Percentiles rank a stretch among this genome's conserved stretches.
Conservation (phyloP, 2,888 invertebrate genomes). For the Eristalis arbustorum region DNA sequence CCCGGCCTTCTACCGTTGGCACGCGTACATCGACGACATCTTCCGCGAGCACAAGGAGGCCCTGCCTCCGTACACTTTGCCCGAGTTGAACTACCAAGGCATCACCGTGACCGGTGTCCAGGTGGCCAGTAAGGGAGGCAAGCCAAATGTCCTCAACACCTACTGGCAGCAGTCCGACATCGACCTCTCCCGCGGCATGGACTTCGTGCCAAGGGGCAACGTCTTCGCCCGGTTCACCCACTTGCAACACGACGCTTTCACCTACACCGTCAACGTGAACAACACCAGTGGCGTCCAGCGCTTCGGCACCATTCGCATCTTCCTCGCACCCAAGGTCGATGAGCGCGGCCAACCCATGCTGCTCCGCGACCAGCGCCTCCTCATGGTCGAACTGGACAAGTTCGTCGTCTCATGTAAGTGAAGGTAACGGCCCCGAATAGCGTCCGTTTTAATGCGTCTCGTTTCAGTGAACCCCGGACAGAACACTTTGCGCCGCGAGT, state of each 20-base stretch:
- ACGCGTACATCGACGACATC: slow-evolving; percentile 88
- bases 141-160: slow-evolving; percentile 84
- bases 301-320: slow-evolving; percentile 85
- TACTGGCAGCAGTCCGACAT: slow-evolving; percentile 91
- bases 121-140: slow-evolving; percentile 81
- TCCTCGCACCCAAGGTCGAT: slow-evolving; percentile 85
- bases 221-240: slow-evolving; percentile 88
- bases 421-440: background rate
- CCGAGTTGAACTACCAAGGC: slow-evolving; percentile 79
- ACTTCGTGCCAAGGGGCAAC: slow-evolving; percentile 89
- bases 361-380: slow-evolving; percentile 83
- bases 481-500: slow-evolving; percentile 85
- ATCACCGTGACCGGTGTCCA: slow-evolving; percentile 83
- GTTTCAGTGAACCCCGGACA: slow-evolving; percentile 84
- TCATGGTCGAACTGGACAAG: slow-evolving; percentile 87
- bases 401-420: slow-evolving; percentile 83
- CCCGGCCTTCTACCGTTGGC: slow-evolving; percentile 93
- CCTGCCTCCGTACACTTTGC: slow-evolving; percentile 83
- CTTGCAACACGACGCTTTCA: slow-evolving; percentile 87
- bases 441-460: background rate
- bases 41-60: slow-evolving; percentile 88
- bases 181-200: slow-evolving; percentile 89
- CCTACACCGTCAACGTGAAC: slow-evolving; percentile 84
- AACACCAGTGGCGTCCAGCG: slow-evolving; percentile 81
- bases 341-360: slow-evolving; percentile 84